Percentiles rank a stretch among this genome's conserved stretches.
phyloP scores from a whole-genome alignment of 2,113 vertebrate genomes.

The Hylia prasina region DNA sequence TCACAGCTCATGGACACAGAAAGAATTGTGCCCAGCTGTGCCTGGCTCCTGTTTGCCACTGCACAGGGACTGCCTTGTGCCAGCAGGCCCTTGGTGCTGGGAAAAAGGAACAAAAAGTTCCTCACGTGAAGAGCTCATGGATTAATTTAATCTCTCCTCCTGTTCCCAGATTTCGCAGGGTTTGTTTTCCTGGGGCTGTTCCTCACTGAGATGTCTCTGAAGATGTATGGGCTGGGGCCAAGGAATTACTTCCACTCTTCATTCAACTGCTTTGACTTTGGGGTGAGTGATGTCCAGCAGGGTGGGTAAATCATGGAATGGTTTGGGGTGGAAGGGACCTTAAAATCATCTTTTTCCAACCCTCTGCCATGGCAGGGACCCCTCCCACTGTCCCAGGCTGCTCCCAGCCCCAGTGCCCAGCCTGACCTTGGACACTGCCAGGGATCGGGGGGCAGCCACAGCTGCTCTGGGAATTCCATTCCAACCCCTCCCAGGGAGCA shows the following conservation, averaged over 20 bases:
- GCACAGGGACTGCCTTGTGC: neutral
- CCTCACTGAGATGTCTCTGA: conserved; percentile 94
- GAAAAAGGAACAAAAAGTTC: neutral
- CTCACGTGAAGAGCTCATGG: neutral
- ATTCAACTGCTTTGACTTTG: conserved; percentile 98
- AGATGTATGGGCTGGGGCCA: conserved; percentile 95
- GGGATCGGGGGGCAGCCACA: neutral
- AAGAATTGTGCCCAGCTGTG: neutral
- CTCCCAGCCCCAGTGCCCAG: fast-evolving
- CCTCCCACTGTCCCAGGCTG: neutral
- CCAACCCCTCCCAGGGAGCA: neutral
- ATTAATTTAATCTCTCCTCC: conserved; percentile 21
- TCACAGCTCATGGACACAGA: neutral
- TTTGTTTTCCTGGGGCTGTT: conserved; percentile 97
- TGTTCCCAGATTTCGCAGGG: conserved; percentile 87
- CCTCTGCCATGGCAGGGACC: neutral
- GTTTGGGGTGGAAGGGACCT: neutral
- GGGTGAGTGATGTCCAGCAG: conserved; percentile 74
- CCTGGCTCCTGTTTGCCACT: neutral
- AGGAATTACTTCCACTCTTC: conserved; percentile 96
- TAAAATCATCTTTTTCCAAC: neutral
- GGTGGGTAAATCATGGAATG: neutral
- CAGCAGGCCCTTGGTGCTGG: neutral
- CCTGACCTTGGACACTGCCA: neutral
- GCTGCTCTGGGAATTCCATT: neutral